Base-by-base conservation (phyloP, 2,888 invertebrate genomes). In the Myopa testacea region DNA sequence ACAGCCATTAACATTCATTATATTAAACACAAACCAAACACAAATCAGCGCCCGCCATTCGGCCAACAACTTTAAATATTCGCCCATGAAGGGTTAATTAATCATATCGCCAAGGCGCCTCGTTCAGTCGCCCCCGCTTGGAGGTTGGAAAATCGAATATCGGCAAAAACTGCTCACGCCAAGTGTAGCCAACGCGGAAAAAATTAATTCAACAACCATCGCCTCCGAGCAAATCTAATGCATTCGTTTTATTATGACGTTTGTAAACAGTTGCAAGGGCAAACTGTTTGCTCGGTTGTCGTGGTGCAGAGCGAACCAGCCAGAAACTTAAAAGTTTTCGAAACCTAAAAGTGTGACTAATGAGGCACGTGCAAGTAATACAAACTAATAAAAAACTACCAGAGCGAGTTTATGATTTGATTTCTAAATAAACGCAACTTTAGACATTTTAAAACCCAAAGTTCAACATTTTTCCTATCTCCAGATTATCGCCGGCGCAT, bases 181-280 rank as follows among this genome's bases (percentile, higher is more conserved):
- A 26, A 75, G 38, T 75, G 67, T 75, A 19, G 34, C 70, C 52
- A 63, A 76, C 50, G 76, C 76, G 76, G 45, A 52, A n/a, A 76
- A 63, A 76, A 71, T 71, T 34, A 70, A 68, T 52, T 62, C 70
- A 19, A 50, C 68, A 69, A 40, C 62, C 55, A 52, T 65, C 50
- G 67, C 63, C 62, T 14, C 55, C 63, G 58, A 58, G 65, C 77
- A 67, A 67, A 77, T 67, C 77, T 19, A 77, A 77, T 77, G 71
- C 65, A 77, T 77, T 77, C 72, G 77, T 67, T 77, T 65, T 72
- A 67, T 67, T 77, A 67, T 16, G 19, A 19, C 50, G 14, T 45
- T 52, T 37, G 34, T 63, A 52, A 65, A 52, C 76, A 45, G 55
- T 40, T 45, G 69, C 72, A 67, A 52, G 77, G 52, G 26, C 71